phyloP scores from a whole-genome alignment of 2,888 invertebrate genomes.

The Hypercompe scribonia region DNA sequence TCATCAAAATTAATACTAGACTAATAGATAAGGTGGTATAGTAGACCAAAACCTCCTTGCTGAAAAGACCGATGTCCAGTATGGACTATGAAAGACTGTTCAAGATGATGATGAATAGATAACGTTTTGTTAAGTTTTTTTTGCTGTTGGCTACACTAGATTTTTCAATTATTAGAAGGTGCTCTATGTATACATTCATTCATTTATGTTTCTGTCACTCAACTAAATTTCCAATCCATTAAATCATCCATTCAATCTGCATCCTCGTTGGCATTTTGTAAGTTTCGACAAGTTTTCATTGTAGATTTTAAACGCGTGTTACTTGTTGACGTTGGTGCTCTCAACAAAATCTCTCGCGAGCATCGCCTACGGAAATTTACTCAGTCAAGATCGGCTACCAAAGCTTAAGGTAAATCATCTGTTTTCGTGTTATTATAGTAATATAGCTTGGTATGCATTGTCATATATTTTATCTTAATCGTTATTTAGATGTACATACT shows the following conservation, averaged over 20 bases:
- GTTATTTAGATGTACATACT: background rate
- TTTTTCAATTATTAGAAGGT: background rate
- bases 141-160: background rate
- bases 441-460: background rate
- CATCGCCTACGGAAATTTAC: conserved; percentile 2
- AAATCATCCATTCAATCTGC: conserved; percentile 29
- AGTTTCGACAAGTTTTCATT: conserved; percentile 23
- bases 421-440: background rate
- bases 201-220: conserved; percentile 10
- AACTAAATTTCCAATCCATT: conserved; percentile 34
- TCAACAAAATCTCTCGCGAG: conserved; percentile 24
- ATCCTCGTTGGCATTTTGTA: conserved; percentile 27
- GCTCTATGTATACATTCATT: background rate
- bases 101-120: no score
- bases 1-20: no score
- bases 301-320: conserved; percentile 28
- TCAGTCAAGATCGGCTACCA: background rate
- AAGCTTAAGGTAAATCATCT: conserved; percentile 5
- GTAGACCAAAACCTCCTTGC: no score
- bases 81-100: no score
- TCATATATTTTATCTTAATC: background rate
- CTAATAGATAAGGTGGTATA: no score
- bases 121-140: no score
- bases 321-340: conserved; percentile 29
- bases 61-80: no score